phyloP scores from a whole-genome alignment of 2,797 vertebrate genomes.

The Falco biarmicus region DNA sequence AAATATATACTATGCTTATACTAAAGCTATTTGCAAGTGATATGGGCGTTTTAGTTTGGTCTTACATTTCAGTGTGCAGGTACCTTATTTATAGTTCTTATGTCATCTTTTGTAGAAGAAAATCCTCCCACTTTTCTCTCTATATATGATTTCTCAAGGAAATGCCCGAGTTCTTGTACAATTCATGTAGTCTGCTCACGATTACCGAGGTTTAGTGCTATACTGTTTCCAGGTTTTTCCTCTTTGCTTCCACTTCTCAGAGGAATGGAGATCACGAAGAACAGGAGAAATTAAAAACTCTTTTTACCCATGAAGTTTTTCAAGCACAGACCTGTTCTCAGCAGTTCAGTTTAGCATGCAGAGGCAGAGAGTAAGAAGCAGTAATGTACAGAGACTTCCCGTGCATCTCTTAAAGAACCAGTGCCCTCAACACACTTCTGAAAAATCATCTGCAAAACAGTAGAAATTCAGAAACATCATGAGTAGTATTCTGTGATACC shows the following conservation, averaged over 20 bases:
- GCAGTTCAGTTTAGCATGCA: neutral
- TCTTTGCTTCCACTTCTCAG: neutral
- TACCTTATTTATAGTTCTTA: neutral
- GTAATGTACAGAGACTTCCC: neutral
- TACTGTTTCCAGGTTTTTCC: neutral
- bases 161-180: neutral
- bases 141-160: neutral
- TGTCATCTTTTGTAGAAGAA: neutral
- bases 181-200: neutral
- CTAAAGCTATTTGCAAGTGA: neutral
- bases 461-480: neutral
- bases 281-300: neutral
- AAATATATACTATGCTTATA: neutral
- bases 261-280: neutral
- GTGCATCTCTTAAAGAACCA: neutral
- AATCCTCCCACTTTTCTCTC: neutral
- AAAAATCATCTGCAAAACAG: neutral
- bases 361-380: neutral
- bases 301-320: neutral
- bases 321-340: neutral
- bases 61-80: neutral
- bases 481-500: neutral
- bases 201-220: neutral
- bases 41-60: neutral
- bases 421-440: neutral